A percentile compares a stretch with the other conserved stretches of the same genome.
Conservation (phyloP, 2,888 invertebrate species). For the Chloroclysta siterata region DNA sequence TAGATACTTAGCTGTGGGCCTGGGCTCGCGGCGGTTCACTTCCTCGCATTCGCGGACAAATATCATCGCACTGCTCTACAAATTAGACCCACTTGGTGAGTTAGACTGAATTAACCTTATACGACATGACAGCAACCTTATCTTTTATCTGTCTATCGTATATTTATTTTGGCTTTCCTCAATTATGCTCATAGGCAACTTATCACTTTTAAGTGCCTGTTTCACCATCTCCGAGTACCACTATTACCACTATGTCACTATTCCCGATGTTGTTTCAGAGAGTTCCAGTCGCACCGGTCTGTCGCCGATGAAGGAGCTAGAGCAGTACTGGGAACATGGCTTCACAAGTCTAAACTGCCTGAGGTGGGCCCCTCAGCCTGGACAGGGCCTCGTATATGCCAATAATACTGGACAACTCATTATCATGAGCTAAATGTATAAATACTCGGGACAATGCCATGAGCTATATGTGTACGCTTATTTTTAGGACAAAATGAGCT, state of each 20-base stretch:
- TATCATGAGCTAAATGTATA: constrained; percentile 81
- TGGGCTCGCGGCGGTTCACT: constrained; percentile 88
- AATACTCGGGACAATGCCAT: background rate
- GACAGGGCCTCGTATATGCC: constrained; percentile 93
- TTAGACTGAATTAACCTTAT: background rate
- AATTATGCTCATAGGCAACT: no score
- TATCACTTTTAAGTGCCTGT: no score
- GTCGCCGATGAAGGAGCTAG: constrained; percentile 86
- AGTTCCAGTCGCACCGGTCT: constrained; percentile 71
- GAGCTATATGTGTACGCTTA: constrained; percentile 1
- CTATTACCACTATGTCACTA: no score
- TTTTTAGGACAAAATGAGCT: no score
- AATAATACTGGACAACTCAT: constrained; percentile 93
- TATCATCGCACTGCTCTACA: constrained; percentile 76
- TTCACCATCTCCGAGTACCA: no score
- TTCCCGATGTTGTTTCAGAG: no score
- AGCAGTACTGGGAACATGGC: constrained; percentile 87
- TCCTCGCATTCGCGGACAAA: constrained; percentile 82
- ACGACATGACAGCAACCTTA: no score
- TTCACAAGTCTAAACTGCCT: constrained; percentile 93
- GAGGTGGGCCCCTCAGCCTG: constrained; percentile 92
- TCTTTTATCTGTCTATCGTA: no score
- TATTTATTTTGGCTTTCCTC: no score
- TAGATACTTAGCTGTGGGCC: constrained; percentile 91
- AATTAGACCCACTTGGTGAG: constrained; percentile 70